These are phyloP conservation scores for Eretmochelys imbricata DNA, from an alignment of 2,113 vertebrate genomes.

Conservation along the genomic window DNA sequence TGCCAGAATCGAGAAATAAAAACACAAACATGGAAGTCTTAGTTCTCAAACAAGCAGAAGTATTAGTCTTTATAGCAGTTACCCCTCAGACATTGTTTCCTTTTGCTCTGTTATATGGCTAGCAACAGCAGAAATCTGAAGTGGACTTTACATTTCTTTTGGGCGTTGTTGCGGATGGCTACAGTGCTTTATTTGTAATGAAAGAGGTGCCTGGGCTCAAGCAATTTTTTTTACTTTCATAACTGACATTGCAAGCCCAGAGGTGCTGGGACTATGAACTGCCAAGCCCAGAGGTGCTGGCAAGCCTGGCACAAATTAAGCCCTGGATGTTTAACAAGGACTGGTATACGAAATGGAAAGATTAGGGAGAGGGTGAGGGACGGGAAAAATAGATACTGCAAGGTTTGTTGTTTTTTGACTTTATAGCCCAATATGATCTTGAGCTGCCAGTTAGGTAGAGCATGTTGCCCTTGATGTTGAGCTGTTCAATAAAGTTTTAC, in stretches of 20 bases:
- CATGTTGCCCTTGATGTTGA: slow-evolving; percentile 39
- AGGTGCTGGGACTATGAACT: no score
- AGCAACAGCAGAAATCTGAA: slow-evolving; percentile 5
- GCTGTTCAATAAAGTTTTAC: slow-evolving; percentile 67
- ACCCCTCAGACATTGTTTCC: slow-evolving; percentile 42
- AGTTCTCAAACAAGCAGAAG: not conserved
- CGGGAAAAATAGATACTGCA: not conserved
- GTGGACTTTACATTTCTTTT: not conserved
- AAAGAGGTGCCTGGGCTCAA: no score
- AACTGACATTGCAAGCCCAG: no score
- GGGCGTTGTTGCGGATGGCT: not conserved
- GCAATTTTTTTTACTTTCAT: no score
- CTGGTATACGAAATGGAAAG: not conserved
- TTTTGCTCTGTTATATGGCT: slow-evolving; percentile 40
- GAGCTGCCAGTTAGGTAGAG: slow-evolving; percentile 34
- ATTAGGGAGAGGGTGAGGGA: not conserved
- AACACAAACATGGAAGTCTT: not conserved
- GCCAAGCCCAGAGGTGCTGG: no score
- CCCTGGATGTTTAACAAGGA: not conserved
- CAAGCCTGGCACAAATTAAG: no score
- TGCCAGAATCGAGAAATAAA: not conserved
- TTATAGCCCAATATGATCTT: not conserved
- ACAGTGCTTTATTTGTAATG: no score
- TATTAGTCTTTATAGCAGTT: not conserved
- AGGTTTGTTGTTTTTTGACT: not conserved